phyloP scores from a whole-genome alignment of 2,113 vertebrate genomes.

The Rhinoptilus africanus region DNA sequence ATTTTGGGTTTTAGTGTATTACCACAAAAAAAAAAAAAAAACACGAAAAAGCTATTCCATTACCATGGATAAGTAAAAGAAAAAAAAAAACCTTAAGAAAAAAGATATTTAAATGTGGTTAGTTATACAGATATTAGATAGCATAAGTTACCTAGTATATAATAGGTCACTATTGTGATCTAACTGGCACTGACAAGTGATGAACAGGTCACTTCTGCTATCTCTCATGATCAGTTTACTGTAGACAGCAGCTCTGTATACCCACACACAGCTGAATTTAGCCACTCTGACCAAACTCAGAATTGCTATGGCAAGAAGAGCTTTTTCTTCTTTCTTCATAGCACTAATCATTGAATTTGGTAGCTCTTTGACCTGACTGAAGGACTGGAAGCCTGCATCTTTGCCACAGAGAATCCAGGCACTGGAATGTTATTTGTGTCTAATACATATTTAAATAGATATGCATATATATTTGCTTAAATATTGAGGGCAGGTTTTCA shows the following conservation, averaged over 20 bases:
- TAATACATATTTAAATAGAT: not conserved
- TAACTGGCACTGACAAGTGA: not conserved
- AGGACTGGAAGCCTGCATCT: not conserved
- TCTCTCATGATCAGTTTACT: not conserved
- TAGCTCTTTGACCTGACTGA: fast-evolving
- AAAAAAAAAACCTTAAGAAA: not conserved
- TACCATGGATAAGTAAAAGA: not conserved
- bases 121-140: not conserved
- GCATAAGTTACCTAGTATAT: not conserved
- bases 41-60: not conserved
- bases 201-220: not conserved
- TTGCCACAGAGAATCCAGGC: not conserved
- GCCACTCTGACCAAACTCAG: not conserved
- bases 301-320: not conserved
- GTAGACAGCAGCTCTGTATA: not conserved
- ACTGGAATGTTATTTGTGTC: not conserved
- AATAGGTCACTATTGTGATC: not conserved
- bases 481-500: not conserved
- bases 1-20: not conserved
- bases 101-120: not conserved
- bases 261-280: fast-evolving
- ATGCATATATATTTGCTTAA: not conserved
- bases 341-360: not conserved
- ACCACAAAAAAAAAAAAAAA: not conserved
- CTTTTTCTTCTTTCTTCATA: not conserved